Evolutionary conservation across 2,888 invertebrate genomes (phyloP), one percentile per base, ranked within the genome.

Genomic region (Drosophila koepferae): DNA sequence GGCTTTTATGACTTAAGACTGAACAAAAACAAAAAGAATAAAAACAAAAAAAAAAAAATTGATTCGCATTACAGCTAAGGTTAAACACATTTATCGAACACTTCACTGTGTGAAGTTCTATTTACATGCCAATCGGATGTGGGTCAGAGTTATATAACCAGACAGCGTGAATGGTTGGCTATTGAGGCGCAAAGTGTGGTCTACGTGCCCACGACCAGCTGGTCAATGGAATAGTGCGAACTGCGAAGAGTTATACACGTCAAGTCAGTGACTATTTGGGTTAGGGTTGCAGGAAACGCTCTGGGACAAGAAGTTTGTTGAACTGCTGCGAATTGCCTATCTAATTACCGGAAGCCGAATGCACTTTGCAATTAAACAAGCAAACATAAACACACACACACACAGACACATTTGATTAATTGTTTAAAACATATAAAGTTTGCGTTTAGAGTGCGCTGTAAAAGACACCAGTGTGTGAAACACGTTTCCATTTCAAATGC

Each of bases 281-380:
- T 85, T 85, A 81, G 85, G 85, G 85, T 82, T 85, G 84, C 73
- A 86, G 84, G 90, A 88, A 90, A 86, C 59, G 80, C 80, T 81
- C 86, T 86, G 86, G 86, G 86, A 77, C 86, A 63, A 20, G 34
- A 44, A 87, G 88, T 83, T 87, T 85, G 55, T 83, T 83, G 83
- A 83, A 89, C 88, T 60, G 67, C 38, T 51, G 51, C 55, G 23
- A 49, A 43, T 51, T 51, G 46, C 23, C 38, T 20, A 20, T 34
- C 34, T 87, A 90, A 90, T 86, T 77, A 86, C 86, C 91, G 86
- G 86, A 86, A 86, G 91, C 76, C 77, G 65, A 78, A 75, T 85
- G 85, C 85, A 85, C 84, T 74, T 90, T 86, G 87, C 88, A 82
- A 90, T 85, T 89, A 90, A 83, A 34, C 43, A 56, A 28, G 28